These are phyloP conservation scores for Bubo blakistoni DNA, from an alignment of 2,113 vertebrate species.

Conservation along the genomic window DNA sequence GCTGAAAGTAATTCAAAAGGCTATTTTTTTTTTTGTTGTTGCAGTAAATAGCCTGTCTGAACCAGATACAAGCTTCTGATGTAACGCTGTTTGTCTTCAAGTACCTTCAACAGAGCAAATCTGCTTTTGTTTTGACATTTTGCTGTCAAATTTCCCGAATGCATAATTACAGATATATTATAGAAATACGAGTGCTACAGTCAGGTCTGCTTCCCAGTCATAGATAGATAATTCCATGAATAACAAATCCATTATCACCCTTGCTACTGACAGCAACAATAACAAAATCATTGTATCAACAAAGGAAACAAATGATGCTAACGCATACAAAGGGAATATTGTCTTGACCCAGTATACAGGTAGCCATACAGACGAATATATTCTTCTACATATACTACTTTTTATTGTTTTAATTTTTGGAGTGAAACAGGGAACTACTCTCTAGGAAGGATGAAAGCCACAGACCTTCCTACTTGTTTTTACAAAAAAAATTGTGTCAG, in stretches of 20 bases:
- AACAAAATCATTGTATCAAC: conserved; percentile 48
- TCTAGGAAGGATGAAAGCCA: background rate
- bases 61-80: conserved; percentile 41
- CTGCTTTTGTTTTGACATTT: conserved; percentile 64
- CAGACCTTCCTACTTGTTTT: background rate
- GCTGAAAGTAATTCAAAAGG: background rate
- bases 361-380: background rate
- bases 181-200: conserved; percentile 32
- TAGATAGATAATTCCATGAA: conserved; percentile 48
- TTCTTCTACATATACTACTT: background rate
- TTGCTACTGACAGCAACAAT: conserved; percentile 42
- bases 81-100: conserved; percentile 43
- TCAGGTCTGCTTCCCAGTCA: conserved; percentile 50
- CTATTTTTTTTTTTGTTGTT: background rate
- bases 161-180: conserved; percentile 64
- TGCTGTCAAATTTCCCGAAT: conserved; percentile 57
- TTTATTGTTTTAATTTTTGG: background rate
- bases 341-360: background rate
- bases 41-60: conserved; percentile 46
- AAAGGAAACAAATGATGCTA: conserved; percentile 48
- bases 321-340: background rate
- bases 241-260: conserved; percentile 51
- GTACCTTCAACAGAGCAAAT: conserved; percentile 58
- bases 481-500: background rate
- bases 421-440: background rate